These are phyloP conservation scores for Amphilophus citrinellus DNA, from an alignment of 2,113 vertebrate genomes.

Conservation along the genomic window DNA sequence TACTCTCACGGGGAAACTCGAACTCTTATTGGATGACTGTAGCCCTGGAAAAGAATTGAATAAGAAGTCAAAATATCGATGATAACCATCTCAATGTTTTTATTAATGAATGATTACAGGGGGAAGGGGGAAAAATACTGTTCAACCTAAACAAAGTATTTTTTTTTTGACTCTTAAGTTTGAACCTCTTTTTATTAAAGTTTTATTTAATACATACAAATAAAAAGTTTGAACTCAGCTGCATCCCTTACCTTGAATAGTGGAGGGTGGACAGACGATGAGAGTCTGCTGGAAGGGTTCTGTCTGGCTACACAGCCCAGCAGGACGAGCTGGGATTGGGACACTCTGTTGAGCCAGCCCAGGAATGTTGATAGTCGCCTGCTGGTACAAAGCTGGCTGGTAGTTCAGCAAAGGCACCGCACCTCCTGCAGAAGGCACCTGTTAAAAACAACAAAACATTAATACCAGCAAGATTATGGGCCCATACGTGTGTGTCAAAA, in stretches of 20 bases:
- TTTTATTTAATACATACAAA: too few species aligned
- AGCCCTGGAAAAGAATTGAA: conserved; percentile 65
- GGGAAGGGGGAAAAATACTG: not conserved
- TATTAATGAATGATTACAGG: not conserved
- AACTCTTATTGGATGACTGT: conserved; percentile 84
- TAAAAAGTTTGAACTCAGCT: not conserved
- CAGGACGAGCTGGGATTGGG: conserved; percentile 89
- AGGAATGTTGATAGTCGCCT: conserved; percentile 97
- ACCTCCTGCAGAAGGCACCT: conserved; percentile 89
- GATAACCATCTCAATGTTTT: not conserved
- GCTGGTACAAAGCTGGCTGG: conserved; percentile 95
- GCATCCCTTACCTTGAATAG: conserved; percentile 90
- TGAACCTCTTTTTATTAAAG: too few species aligned
- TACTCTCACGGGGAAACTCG: conserved; percentile 94
- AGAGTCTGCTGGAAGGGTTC: conserved; percentile 99
- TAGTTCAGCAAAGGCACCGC: conserved; percentile 97
- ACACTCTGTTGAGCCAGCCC: conserved; percentile 95
- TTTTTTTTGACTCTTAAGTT: too few species aligned
- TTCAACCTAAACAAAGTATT: not conserved
- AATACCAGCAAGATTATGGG: not conserved
- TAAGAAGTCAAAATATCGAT: not conserved
- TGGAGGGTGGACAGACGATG: conserved; percentile 95
- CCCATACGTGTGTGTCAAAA: not conserved
- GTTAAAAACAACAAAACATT: conserved; percentile 12
- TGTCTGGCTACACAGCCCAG: conserved; percentile 93